These are phyloP conservation scores for Cephus pulcher DNA, from an alignment of 2,888 invertebrate genomes.

Conservation along the genomic window DNA sequence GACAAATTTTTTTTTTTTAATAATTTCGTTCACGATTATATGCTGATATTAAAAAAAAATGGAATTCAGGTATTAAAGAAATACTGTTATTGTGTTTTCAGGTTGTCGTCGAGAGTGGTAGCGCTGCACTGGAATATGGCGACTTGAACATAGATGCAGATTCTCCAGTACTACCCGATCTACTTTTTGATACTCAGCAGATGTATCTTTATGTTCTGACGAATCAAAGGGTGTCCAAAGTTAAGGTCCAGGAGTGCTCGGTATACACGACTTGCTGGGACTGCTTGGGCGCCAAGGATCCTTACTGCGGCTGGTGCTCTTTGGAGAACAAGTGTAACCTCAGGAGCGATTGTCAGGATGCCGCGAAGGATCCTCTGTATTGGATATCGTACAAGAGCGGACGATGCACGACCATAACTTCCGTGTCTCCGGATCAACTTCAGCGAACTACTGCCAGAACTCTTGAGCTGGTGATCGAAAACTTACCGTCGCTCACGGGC, in stretches of 20 bases:
- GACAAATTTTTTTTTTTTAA: not conserved
- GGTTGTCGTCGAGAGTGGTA: conserved; percentile 90
- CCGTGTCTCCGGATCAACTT: conserved; percentile 89
- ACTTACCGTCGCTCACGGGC: conserved; percentile 90
- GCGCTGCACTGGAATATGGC: conserved; percentile 89
- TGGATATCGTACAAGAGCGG: conserved; percentile 98
- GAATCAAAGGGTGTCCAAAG: conserved; percentile 90
- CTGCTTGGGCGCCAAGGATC: conserved; percentile 93
- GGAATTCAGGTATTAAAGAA: not conserved
- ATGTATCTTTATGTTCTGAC: conserved; percentile 96
- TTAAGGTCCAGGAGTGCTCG: conserved; percentile 94
- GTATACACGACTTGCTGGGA: conserved; percentile 91
- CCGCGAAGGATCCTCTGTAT: conserved; percentile 90
- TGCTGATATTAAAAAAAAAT: not conserved
- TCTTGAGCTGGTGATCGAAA: conserved; percentile 93
- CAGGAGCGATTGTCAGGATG: conserved; percentile 90
- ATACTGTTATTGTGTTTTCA: conserved; percentile 52
- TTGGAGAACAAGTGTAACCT: conserved; percentile 95
- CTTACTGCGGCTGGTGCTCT: conserved; percentile 98
- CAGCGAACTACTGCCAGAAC: conserved; percentile 94
- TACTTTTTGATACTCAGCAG: conserved; percentile 91
- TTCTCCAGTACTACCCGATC: conserved; percentile 87
- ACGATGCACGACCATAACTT: conserved; percentile 95
- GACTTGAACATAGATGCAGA: conserved; percentile 87
- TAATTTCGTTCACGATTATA: not conserved